Base-by-base conservation (phyloP, 64 coral and sea anemone species). In the Montipora sp. region DNA sequence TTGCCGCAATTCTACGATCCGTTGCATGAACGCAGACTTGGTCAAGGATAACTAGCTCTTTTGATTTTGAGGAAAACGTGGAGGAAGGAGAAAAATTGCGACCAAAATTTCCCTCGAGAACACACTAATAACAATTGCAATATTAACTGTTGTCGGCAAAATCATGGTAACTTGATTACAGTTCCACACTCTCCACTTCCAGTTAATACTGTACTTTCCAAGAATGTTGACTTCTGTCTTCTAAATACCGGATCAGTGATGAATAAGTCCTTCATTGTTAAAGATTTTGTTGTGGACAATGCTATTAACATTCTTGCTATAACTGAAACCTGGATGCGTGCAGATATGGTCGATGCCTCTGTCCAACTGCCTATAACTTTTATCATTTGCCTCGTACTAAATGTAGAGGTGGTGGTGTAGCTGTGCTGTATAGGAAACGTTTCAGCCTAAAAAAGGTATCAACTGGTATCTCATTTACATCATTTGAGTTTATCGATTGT, bases 401-500 rank as follows among this genome's bases (percentile, higher is more conserved):
- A 61, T 84, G 68, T 48, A 81, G 93, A 16, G 87, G 87, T 48
- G 79, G 87, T 21, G 93, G 87, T 48, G 53, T 94, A 16, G 93
- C 93, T 0, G 1, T 94, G 48, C 55, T 93, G 57, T 93, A 93
- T 65, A 90, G 80, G 48, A 90, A 27, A n/a, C 55, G 55, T 8
- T 84, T 89, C 9, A 93, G 80, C 58, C 48, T 69, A 22, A 87
- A 87, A 48, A 93, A 82, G 22, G 15, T 46, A 65, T 80, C 83
- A 59, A 44, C 76, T 11, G 65, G 68, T 83, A 69, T 19, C 16
- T 66, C 70, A 48, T 88, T 72, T 47, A 93, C 79, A 36, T 93
- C 91, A n/a, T 93, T 93, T 80, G 91, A 93, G 69, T 88, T 93
- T 13, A 93, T 57, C 43, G 91, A 93, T 36, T 88, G 82, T 24